Base-by-base conservation (phyloP, 2,113 vertebrate species). In the Crotalus horridus region DNA sequence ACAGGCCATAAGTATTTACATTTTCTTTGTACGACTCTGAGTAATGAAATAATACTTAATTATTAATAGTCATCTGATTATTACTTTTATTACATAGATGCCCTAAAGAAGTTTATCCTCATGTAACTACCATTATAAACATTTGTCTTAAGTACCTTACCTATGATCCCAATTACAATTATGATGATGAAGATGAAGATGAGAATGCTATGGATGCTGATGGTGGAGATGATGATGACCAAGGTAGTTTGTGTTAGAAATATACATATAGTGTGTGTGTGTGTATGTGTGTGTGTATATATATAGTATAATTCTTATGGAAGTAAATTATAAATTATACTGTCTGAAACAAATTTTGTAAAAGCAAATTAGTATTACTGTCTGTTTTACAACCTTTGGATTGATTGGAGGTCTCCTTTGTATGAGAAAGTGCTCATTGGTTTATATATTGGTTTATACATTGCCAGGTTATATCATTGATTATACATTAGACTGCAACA, bases 141-240 rank as follows among this genome's bases (percentile, higher is more conserved):
- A 99, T 99, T 97, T 99, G 99, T 97, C 98, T 99, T 93, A 99
- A 99, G 92, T 99, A 99, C 97, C 98, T 99, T 97, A 99, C 99
- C 53, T 99, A 99, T 92, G 99, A 99, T 98, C 99, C 99, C 86
- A 99, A 99, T 98, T 99, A 99, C 94, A 99, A 99, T 98, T 99
- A 99, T 51, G 99, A 99, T 93, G 99, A 99, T 86, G 99, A 99
- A 96, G 99, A 99, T 91, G 99, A 99, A 97, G 99, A 99, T 94
- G 99, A 99, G 97, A 99, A 99, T 94, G 99, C 99, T 64, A 99
- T 99, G 99, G 99, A 99, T 95, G 99, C 99, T 4, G 99, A 99
- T 95, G 99, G 99, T 87, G 98, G 97, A 81, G 99, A 99, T 90
- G 99, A 99, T 95, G 99, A 99, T 95, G 99, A 99, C 96, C 99